Evolutionary conservation across 2,113 vertebrate species (phyloP), one percentile per base, ranked within the genome.

Genomic region (Sus scrofa): DNA sequence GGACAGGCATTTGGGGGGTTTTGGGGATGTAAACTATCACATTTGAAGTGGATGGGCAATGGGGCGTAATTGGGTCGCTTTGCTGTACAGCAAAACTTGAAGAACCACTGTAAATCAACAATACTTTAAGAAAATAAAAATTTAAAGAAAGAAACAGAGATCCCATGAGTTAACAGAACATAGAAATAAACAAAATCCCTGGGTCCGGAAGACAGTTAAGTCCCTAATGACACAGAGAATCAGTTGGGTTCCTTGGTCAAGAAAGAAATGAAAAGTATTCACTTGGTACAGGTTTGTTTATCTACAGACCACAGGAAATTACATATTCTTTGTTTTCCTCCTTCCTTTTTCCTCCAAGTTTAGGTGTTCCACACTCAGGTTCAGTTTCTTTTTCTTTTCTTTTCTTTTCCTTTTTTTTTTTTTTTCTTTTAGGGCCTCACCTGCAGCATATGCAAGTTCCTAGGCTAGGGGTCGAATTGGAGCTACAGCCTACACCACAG

Each of bases 191-290:
- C 0, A 0, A 89, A 86, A 30, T 74, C 52, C 52, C 81, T 6
- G 56, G 78, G 50, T 88, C 62, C 32, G 86, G 91, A 81, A 91
- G 78, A 91, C 78, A 93, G 91, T 95, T 81, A 96, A 89, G 81
- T n/a, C 81, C 50, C 77, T 89, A 86, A 67, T 77, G 75, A 81
- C 81, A 62, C 3, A 73, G 84, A 86, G 79, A 79, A 91, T 58
- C 63, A 58, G 63, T 37, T 63, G 34, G n/a, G 75, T 81, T 92
- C 62, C 60, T 93, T 60, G 62, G 75, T 86, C 65, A 58, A 65
- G 77, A 74, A 88, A 87, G 93, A 97, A 95, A 96, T 62, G 93
- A 86, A 88, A 97, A 88, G 62, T 68, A 92, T 62, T 92, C 81
- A 44, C 19, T 73, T 71, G 85, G 37, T 56, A 62, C 16, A 67